These are phyloP conservation scores for Ligdia adustata DNA, from an alignment of 2,888 invertebrate genomes.

Conservation along the genomic window DNA sequence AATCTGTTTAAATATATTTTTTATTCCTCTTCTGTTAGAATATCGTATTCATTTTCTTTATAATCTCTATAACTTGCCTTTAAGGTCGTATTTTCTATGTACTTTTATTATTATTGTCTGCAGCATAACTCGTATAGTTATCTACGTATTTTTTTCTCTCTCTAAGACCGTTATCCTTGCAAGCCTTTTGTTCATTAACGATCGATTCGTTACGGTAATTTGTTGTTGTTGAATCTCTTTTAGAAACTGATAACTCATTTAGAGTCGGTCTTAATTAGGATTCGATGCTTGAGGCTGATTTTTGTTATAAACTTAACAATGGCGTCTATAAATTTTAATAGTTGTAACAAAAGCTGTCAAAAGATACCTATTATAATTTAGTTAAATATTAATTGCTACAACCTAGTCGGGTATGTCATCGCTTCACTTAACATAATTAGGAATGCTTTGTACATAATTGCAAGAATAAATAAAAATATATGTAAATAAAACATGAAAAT, in stretches of 20 bases:
- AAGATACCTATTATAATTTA: too few relatives aligned
- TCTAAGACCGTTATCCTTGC: conserved; percentile 50
- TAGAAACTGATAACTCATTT: conserved; percentile 10
- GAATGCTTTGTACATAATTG: too few relatives aligned
- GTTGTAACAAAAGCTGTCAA: too few relatives aligned
- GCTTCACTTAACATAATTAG: too few relatives aligned
- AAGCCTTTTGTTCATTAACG: conserved; percentile 38
- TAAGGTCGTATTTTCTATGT: conserved; percentile 18
- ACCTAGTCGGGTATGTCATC: too few relatives aligned
- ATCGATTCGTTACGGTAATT: conserved; percentile 44
- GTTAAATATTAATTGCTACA: too few relatives aligned
- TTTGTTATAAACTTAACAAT: conserved; percentile 2
- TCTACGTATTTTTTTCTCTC: conserved; percentile 56
- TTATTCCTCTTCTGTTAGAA: conserved; percentile 6
- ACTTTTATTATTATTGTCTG: neutral
- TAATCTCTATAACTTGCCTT: conserved; percentile 16
- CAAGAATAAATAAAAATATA: too few relatives aligned
- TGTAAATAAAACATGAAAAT: too few relatives aligned
- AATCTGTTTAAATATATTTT: conserved; percentile 60
- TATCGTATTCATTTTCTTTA: conserved; percentile 4
- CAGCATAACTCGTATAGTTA: conserved; percentile 12
- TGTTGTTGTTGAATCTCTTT: conserved; percentile 22
- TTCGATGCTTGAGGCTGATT: conserved; percentile 14
- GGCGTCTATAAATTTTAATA: neutral
- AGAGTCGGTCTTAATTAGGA: conserved; percentile 16